A percentile compares a stretch with the other conserved stretches of the same genome.
Conservation (phyloP, 1,140 invertebrate genomes). For the Drosophila yakuba region DNA sequence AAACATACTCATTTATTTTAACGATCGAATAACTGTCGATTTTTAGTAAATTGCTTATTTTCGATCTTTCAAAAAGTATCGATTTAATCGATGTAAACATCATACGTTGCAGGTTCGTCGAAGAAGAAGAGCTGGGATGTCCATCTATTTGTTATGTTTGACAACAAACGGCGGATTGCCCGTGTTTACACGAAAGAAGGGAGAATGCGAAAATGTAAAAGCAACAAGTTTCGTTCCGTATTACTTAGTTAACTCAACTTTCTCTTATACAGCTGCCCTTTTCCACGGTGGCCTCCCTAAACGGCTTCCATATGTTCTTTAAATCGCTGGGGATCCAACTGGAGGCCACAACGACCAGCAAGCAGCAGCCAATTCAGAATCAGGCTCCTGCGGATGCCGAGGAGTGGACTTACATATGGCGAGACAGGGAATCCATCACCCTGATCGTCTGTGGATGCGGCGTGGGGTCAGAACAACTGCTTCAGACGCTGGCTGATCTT, state of each 20-base stretch:
- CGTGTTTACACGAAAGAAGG: slow-evolving; percentile 88
- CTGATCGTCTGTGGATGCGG: slow-evolving; percentile 88
- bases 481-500: slow-evolving; percentile 87
- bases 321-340: slow-evolving; percentile 89
- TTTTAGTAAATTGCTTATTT: background rate
- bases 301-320: slow-evolving; percentile 94
- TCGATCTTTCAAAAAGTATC: background rate
- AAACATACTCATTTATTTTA: background rate
- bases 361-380: slow-evolving; percentile 22
- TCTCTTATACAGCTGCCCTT: slow-evolving; percentile 88
- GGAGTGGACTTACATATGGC: slow-evolving; percentile 91
- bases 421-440: slow-evolving; percentile 86
- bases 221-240: background rate
- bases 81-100: background rate
- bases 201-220: slow-evolving; percentile 87
- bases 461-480: slow-evolving; percentile 85
- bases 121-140: slow-evolving; percentile 84
- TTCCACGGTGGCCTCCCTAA: slow-evolving; percentile 91
- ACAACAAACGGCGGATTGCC: slow-evolving; percentile 89
- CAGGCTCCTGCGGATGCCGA: slow-evolving; percentile 55
- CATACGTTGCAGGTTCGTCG: slow-evolving; percentile 11
- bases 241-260: too few species aligned
- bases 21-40: background rate
- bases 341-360: slow-evolving; percentile 87
- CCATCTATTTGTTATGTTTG: slow-evolving; percentile 88